A percentile compares a stretch with the other conserved stretches of the same genome.
Conservation (phyloP, 2,888 invertebrate species). For the Perithous albicinctus region DNA sequence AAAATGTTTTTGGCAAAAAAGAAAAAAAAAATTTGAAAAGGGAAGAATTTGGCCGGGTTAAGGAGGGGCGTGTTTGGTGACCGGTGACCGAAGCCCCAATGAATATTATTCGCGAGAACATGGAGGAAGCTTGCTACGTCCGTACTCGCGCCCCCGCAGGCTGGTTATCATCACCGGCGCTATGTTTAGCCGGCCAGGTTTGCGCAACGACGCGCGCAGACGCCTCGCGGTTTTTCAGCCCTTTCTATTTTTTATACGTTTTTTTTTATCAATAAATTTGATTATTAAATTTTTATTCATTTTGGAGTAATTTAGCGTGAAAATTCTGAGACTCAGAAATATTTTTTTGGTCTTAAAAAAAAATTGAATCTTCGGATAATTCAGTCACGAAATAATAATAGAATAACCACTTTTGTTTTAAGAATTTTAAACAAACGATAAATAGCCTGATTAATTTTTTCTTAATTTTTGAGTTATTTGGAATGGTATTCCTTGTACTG, state of each 20-base stretch:
- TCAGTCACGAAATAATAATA: too few relatives aligned
- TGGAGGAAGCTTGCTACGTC: conserved; percentile 45
- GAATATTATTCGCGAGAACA: conserved; percentile 67
- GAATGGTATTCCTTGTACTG: too few relatives aligned
- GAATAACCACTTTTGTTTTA: too few relatives aligned
- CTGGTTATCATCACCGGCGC: conserved; percentile 48
- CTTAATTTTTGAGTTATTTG: too few relatives aligned
- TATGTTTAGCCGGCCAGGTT: conserved; percentile 61
- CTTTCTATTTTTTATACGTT: conserved; percentile 32
- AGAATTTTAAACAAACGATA: too few relatives aligned
- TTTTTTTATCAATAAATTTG: not conserved
- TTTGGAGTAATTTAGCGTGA: not conserved
- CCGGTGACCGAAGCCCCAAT: conserved; percentile 59
- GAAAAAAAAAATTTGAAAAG: not conserved
- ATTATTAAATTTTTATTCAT: not conserved
- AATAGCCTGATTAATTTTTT: too few relatives aligned
- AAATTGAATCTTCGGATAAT: too few relatives aligned
- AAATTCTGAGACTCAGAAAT: not conserved
- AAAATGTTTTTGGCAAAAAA: not conserved
- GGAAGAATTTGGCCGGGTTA: not conserved
- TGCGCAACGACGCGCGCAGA: conserved; percentile 67
- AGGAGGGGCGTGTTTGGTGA: conserved; percentile 52
- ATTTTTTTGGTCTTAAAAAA: not conserved
- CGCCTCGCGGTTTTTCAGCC: conserved; percentile 58
- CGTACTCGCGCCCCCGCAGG: conserved; percentile 52